These are phyloP conservation scores for Trissolcus basalis DNA, from an alignment of 1,140 invertebrate genomes.

Conservation along the genomic window DNA sequence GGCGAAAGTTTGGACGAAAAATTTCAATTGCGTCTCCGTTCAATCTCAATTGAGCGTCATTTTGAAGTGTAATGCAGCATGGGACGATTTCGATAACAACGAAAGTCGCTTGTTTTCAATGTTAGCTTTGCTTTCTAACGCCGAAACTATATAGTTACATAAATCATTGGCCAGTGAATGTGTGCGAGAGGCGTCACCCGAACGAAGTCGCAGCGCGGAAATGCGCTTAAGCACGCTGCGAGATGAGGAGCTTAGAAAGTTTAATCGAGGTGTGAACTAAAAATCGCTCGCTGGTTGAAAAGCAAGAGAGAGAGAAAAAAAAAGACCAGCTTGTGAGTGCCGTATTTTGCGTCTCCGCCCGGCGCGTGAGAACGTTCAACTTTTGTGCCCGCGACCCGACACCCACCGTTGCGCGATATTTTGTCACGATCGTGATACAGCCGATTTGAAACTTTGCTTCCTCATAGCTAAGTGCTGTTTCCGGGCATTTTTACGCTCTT, in stretches of 20 bases:
- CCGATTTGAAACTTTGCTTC: constrained; percentile 15
- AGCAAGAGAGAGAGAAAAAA: not conserved
- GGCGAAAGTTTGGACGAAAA: too few species aligned
- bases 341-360: constrained; percentile 22
- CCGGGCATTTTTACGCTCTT: constrained; percentile 6
- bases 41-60: too few species aligned
- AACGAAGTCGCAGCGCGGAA: constrained; percentile 45
- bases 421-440: constrained; percentile 29
- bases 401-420: constrained; percentile 8
- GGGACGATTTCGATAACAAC: constrained; percentile 24
- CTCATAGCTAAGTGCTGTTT: constrained; percentile 12
- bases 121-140: constrained; percentile 46
- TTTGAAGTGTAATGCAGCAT: not conserved
- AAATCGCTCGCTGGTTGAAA: not conserved
- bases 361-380: constrained; percentile 26
- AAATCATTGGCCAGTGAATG: constrained; percentile 50
- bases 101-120: constrained; percentile 35
- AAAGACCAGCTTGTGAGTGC: not conserved
- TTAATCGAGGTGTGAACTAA: constrained; percentile 42
- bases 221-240: constrained; percentile 32
- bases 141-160: constrained; percentile 43
- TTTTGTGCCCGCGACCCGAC: constrained; percentile 14
- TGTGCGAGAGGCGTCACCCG: constrained; percentile 46
- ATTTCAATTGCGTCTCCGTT: too few species aligned
- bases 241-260: constrained; percentile 52